These are phyloP conservation scores for Polietes domitor DNA, from an alignment of 2,888 invertebrate species.

Conservation along the genomic window DNA sequence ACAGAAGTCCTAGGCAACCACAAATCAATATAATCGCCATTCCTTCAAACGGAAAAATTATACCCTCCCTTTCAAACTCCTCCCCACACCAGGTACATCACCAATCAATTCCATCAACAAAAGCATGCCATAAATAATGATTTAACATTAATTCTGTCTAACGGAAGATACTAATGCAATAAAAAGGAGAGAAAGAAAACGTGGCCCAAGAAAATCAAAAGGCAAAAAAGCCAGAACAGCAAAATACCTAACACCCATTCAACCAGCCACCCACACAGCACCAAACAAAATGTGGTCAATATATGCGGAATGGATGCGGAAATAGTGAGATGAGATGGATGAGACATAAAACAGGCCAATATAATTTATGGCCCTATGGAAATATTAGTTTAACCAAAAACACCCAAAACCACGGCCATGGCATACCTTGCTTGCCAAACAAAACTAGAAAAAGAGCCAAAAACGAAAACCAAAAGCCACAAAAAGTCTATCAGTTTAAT, in stretches of 20 bases:
- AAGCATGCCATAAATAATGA: constrained; percentile 3
- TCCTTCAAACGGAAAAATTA: too few relatives aligned
- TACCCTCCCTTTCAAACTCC: too few relatives aligned
- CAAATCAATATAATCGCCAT: too few relatives aligned
- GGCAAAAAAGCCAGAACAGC: neutral
- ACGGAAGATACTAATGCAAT: neutral
- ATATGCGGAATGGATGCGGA: neutral
- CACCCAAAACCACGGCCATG: neutral
- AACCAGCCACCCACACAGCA: neutral
- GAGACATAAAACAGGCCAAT: neutral
- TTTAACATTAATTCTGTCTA: constrained; percentile 10
- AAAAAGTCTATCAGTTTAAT: neutral
- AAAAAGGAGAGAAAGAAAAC: neutral
- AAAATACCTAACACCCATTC: neutral
- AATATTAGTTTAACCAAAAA: constrained; percentile 10
- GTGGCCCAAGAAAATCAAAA: neutral
- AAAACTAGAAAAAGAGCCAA: neutral
- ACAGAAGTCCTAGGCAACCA: too few relatives aligned
- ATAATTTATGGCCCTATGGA: neutral
- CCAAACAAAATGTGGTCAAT: constrained; percentile 3
- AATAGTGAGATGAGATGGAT: neutral
- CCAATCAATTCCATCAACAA: neutral
- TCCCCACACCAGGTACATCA: too few relatives aligned
- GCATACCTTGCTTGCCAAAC: neutral
- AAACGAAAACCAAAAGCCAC: neutral